Evolutionary conservation across 2,888 invertebrate genomes (phyloP).

Genomic region (Mesorhabditis spiculigera): DNA sequence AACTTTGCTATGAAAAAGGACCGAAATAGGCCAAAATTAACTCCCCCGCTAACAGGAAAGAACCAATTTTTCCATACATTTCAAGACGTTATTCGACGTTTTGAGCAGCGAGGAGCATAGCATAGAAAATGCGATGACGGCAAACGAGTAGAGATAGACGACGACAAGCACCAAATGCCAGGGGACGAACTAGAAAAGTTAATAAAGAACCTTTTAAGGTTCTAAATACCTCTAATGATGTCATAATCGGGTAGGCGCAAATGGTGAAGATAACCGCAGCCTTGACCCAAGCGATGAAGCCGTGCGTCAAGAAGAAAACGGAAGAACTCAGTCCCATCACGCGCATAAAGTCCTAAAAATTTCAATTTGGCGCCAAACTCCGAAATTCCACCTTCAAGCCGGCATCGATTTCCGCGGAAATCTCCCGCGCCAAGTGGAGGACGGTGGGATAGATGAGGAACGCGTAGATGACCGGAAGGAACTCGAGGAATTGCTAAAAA

Average conservation of each 20-base stretch:
- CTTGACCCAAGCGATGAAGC: slow-evolving; percentile 43
- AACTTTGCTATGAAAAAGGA: too few relatives aligned
- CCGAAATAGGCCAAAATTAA: too few relatives aligned
- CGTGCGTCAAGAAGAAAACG: slow-evolving; percentile 50
- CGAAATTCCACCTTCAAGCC: slow-evolving; percentile 23
- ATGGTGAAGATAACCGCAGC: slow-evolving; percentile 35
- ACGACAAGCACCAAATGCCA: slow-evolving; percentile 23
- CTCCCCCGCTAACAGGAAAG: too few relatives aligned
- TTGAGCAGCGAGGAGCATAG: slow-evolving; percentile 29
- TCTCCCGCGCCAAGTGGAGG: slow-evolving; percentile 45
- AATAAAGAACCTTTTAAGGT: neutral
- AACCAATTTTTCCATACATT: slow-evolving; percentile 20
- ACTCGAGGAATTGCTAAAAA: slow-evolving; percentile 17
- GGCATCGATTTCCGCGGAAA: slow-evolving; percentile 47
- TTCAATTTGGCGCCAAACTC: neutral
- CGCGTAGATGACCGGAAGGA: slow-evolving; percentile 39
- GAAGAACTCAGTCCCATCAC: slow-evolving; percentile 51
- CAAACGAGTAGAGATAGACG: slow-evolving; percentile 32
- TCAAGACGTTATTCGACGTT: slow-evolving; percentile 30
- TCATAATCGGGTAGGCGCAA: slow-evolving; percentile 29
- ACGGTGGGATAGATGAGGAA: slow-evolving; percentile 41
- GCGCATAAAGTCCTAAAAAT: slow-evolving; percentile 41
- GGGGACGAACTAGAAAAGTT: slow-evolving; percentile 22
- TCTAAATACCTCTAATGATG: neutral
- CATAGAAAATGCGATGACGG: slow-evolving; percentile 29